phyloP scores from a whole-genome alignment of 2,797 vertebrate genomes.

The Allobates femoralis region DNA sequence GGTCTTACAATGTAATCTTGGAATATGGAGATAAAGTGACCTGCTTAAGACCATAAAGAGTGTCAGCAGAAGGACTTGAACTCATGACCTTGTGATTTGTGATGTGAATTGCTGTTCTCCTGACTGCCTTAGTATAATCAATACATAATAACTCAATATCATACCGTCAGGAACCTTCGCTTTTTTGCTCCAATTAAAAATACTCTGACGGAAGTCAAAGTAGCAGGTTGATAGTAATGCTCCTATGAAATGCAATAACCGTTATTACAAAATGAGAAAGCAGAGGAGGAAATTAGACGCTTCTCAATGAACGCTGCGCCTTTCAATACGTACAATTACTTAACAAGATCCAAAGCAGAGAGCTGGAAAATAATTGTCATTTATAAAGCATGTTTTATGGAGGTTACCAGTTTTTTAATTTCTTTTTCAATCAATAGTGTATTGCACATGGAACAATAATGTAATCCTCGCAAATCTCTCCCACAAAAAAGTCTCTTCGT shows the following conservation, averaged over 20 bases:
- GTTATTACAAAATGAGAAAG: slow-evolving; percentile 57
- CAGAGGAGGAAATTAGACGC: slow-evolving; percentile 41
- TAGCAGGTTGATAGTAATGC: slow-evolving; percentile 60
- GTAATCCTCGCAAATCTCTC: slow-evolving; percentile 41
- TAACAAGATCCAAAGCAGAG: slow-evolving; percentile 47
- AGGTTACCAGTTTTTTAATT: slow-evolving; percentile 44
- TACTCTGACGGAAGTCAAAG: slow-evolving; percentile 61
- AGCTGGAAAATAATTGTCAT: slow-evolving; percentile 33
- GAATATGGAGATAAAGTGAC: slow-evolving; percentile 63
- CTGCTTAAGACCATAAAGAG: slow-evolving; percentile 61
- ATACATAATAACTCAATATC: slow-evolving; percentile 65
- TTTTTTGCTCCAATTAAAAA: slow-evolving; percentile 64
- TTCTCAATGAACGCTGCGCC: slow-evolving; percentile 1
- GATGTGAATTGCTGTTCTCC: slow-evolving; percentile 60
- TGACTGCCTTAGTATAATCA: slow-evolving; percentile 61
- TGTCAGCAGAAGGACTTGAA: slow-evolving; percentile 63
- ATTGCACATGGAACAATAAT: slow-evolving; percentile 47
- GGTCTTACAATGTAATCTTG: slow-evolving; percentile 60
- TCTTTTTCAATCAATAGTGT: slow-evolving; percentile 48
- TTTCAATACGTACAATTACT: slow-evolving; percentile 45
- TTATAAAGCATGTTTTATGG: slow-evolving; percentile 50
- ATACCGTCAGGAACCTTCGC: slow-evolving; percentile 51
- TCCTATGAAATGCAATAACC: slow-evolving; percentile 56
- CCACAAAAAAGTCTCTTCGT: slow-evolving; percentile 37
- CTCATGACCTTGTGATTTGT: slow-evolving; percentile 63